A percentile compares a stretch with the other conserved stretches of the same genome.
Conservation (phyloP, 2,113 vertebrate genomes). For the Gasterosteus nipponicus region DNA sequence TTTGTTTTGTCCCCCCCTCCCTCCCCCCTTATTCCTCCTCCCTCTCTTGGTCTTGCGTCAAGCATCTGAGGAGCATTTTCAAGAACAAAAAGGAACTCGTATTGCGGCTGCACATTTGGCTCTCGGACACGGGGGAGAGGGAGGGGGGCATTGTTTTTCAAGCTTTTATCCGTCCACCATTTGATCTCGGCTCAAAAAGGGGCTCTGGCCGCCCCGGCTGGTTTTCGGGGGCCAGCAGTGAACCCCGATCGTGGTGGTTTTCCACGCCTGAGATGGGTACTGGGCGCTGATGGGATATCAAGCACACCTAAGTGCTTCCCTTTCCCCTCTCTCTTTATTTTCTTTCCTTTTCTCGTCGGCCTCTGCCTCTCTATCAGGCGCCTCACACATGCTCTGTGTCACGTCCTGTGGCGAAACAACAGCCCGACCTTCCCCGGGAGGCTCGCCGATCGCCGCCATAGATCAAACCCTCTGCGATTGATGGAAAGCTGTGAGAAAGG, state of each 20-base stretch:
- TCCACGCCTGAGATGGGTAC: slow-evolving; percentile 72
- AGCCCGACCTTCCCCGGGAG: slow-evolving; percentile 62
- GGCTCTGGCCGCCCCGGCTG: not conserved
- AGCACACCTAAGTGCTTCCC: slow-evolving; percentile 80
- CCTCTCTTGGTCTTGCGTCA: slow-evolving; percentile 49
- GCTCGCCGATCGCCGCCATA: slow-evolving; percentile 27
- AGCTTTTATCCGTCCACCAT: slow-evolving; percentile 69
- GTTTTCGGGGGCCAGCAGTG: slow-evolving; percentile 27
- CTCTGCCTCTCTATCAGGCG: slow-evolving; percentile 67
- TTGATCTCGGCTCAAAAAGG: slow-evolving; percentile 63
- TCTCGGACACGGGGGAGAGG: slow-evolving; percentile 55
- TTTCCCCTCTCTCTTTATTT: slow-evolving; percentile 77
- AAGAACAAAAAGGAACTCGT: slow-evolving; percentile 75
- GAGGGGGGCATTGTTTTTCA: slow-evolving; percentile 69
- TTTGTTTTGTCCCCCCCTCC: slow-evolving; percentile 74
- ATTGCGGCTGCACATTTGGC: slow-evolving; percentile 54
- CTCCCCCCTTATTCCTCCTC: not conserved
- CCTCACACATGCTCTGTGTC: slow-evolving; percentile 72
- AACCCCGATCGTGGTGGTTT: slow-evolving; percentile 70
- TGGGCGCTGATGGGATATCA: slow-evolving; percentile 75
- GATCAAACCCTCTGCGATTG: slow-evolving; percentile 52
- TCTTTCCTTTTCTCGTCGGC: slow-evolving; percentile 76
- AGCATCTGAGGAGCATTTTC: slow-evolving; percentile 78
- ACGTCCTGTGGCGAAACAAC: slow-evolving; percentile 74
- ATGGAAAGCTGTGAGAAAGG: slow-evolving; percentile 38